Evolutionary conservation across 2,113 vertebrate genomes (phyloP), one percentile per base, ranked within the genome.

Genomic region (Sphaerodactylus townsendi): DNA sequence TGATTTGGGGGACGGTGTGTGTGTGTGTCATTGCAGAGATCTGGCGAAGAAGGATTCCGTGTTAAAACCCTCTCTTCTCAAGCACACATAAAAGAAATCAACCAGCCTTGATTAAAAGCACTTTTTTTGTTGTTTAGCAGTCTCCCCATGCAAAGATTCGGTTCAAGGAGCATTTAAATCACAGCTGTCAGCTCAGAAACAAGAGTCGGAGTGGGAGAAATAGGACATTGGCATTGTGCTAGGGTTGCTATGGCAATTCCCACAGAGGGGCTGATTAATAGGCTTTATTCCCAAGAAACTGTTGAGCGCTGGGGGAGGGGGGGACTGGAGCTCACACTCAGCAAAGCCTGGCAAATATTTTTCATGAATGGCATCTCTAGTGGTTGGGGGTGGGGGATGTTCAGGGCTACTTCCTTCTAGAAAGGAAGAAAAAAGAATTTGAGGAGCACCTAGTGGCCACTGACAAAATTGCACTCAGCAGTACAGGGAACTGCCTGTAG

Each of bases 161-260:
- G 95, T 94, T 95, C 95, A 95, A 93, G 94, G 93, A 95, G 94
- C 95, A 95, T 95, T 95, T 88, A 92, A 90, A 94, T 95, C 94
- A 94, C 88, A 84, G 91, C 92, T 95, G 95, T 95, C 95, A 95
- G 91, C 87, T 93, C 87, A 91, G 94, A 94, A 93, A 94, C 92
- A 94, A 91, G 89, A 88, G 91, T 87, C 89, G 91, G 93, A 88
- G 83, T 59, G 50, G 91, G 87, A 85, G 94, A 95, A 93, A 89
- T 93, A 93, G 96, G 94, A 91, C 93, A 90, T 1, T 84, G 93
- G 92, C 92, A 93, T 94, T 95, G 91, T 94, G 92, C 69, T 6
- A 79, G 64, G 83, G 95, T 96, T 95, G 93, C 95, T 85, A 96
- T 95, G 94, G 95, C 87, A 92, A 94, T 95, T 86, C 88, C 25